Evolutionary conservation across 2,797 vertebrate genomes (phyloP), one percentile per base, ranked within the genome.

Genomic region (Avahi laniger): DNA sequence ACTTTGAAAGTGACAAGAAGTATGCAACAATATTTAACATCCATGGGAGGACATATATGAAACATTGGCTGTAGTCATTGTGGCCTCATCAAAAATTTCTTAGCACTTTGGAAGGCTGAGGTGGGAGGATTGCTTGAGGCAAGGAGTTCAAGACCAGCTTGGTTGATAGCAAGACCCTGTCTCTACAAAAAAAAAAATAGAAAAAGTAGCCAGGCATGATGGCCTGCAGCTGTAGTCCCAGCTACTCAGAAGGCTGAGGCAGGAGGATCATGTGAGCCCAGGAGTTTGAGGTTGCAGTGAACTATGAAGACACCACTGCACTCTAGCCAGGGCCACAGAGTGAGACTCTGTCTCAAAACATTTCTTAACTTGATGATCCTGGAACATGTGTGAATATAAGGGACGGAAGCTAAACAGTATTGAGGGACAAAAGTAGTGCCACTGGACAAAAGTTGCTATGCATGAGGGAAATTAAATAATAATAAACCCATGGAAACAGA

Each of bases 1-100:
- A 48, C 46, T 96, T 93, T 80, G 52, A 96, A 80, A 78, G 63
- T 85, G 76, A 90, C 41, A 73, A 48, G 78, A 97, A 95, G 96
- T 95, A 73, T 20, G 38, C 9, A 69, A 43, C 12, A 17, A 57
- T 46, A 95, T 95, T 92, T 97, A 67, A 17, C 6, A 0, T 54
- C 83, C 22, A 38, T 50, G 5, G 24, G 4, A 93, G 11, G 54
- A 48, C 15, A 35, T 65, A 93, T 57, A 83, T 95, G 30, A 91
- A 92, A 94, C 59, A 69, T 13, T 13, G n/a, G 28, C 28, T 87
- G 5, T 72, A 24, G 88, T 88, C 38, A 63, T 15, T 7, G 20
- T 92, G 57, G 24, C n/a, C 41, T 89, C 75, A 67, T 87, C 52
- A 50, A 91, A 93, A 91, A 28, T 91, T 70, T 26, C 35, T 70